These are phyloP conservation scores for Timandra comae DNA, from an alignment of 2,888 invertebrate genomes.

Conservation along the genomic window DNA sequence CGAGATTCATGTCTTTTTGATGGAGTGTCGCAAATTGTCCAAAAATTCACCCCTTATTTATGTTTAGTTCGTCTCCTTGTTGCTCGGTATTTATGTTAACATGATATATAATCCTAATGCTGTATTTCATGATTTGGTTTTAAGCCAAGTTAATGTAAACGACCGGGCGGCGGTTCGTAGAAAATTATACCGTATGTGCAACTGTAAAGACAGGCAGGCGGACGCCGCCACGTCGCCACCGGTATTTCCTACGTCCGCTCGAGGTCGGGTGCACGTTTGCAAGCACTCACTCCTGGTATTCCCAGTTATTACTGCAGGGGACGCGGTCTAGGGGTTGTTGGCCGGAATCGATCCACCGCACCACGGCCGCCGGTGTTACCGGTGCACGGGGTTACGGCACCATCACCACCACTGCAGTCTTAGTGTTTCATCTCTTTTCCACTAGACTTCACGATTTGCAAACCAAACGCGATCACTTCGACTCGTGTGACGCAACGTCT, in stretches of 20 bases:
- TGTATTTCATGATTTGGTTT: too few species aligned
- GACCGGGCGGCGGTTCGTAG: neutral
- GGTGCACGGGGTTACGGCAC: conserved; percentile 61
- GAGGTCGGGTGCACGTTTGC: conserved; percentile 29
- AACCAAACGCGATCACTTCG: conserved; percentile 13
- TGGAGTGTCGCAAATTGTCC: conserved; percentile 34
- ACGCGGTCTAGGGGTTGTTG: conserved; percentile 63
- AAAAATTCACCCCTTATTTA: conserved; percentile 8
- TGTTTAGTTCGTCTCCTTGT: conserved; percentile 4
- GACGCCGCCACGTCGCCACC: conserved; percentile 46
- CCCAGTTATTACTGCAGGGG: conserved; percentile 66
- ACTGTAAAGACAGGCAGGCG: conserved; percentile 39
- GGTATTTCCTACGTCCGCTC: conserved; percentile 53
- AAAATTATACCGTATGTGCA: neutral
- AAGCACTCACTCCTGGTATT: conserved; percentile 61
- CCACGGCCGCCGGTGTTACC: conserved; percentile 48
- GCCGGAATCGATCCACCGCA: conserved; percentile 67
- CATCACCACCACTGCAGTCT: conserved; percentile 46
- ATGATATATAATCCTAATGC: too few species aligned
- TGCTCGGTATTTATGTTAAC: too few species aligned
- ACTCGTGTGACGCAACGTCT: conserved; percentile 14
- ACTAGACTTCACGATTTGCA: conserved; percentile 20
- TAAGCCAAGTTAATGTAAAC: neutral
- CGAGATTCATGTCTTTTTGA: conserved; percentile 37
- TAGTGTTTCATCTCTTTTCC: conserved; percentile 23